Conservation (phyloP, 2,113 vertebrate species). For the Nannobrachium achirus region DNA sequence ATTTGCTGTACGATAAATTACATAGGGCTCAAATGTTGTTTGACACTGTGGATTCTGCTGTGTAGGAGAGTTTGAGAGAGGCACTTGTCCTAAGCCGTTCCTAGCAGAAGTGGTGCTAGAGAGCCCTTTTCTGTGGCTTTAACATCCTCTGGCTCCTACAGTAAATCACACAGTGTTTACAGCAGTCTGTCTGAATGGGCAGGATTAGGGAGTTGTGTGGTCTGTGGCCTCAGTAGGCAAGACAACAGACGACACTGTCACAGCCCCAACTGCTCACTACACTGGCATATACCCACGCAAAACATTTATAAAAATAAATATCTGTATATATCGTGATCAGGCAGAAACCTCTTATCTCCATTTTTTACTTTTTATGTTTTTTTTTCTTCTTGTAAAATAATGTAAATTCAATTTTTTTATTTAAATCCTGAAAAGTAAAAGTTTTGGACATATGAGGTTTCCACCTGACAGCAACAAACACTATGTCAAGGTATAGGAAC, state of each 20-base stretch:
- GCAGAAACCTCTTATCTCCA: no score
- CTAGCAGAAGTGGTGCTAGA: neutral
- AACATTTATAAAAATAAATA: no score
- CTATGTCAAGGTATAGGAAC: neutral
- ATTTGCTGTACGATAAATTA: no score
- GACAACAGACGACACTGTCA: slow-evolving; percentile 3
- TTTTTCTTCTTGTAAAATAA: no score
- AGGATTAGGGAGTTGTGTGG: slow-evolving; percentile 17
- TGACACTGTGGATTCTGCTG: neutral
- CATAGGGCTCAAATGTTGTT: no score
- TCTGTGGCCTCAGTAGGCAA: slow-evolving; percentile 6
- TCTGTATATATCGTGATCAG: no score
- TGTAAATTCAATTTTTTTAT: no score
- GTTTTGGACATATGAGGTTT: no score
- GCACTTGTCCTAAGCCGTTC: neutral
- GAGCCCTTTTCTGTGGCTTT: neutral
- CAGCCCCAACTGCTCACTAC: no score
- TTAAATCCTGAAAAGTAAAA: no score
- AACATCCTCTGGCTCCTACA: slow-evolving; percentile 11
- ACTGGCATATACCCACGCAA: no score
- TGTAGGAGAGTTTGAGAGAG: neutral
- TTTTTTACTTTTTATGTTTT: no score
- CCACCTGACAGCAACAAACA: neutral
- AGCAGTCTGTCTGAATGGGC: slow-evolving; percentile 29
- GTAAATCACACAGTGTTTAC: slow-evolving; percentile 16